Base-by-base conservation (phyloP, 2,113 vertebrate genomes). In the Pygoscelis adeliae region DNA sequence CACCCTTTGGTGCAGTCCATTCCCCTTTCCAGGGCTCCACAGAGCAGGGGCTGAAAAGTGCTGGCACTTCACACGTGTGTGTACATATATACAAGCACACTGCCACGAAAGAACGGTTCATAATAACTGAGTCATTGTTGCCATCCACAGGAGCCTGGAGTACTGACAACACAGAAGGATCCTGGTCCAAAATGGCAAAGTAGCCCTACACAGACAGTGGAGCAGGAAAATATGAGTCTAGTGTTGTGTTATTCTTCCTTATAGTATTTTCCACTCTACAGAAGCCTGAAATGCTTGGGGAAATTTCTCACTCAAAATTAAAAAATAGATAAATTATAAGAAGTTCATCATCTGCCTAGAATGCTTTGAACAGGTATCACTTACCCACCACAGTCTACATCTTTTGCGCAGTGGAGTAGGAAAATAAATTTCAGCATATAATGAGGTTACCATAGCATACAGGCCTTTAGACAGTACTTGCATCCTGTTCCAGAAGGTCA, bases 61-160 rank as follows among this genome's bases (percentile, higher is more conserved):
- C 32, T 87, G 2, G 0, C 13, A 4, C 44, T 76, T 85, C 65
- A 79, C 36, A 56, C 2, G 0, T 36, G 32, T 78, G 65, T 78
- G 23, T 56, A 42, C 30, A 2, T 53, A 59, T 6, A 21, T 44
- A 66, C 23, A 46, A 86, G 72, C 59, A 67, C 56, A 89, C 21
- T 1, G 0, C 77, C 61, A 63, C 0, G 0, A 74, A 91, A 77
- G 80, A 95, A 34, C 63, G 15, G 50, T 55, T 93, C 63, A 20
- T 95, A 97, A 96, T 95, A 97, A 96, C 91, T 93, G 91, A 91
- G 89, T 91, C 91, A 94, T 96, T 96, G 82, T 96, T 96, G 97
- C 96, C 97, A 95, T 96, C 95, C 96, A 93, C 94, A 96, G 96
- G 96, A 97, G 95, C 93, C 89, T 77, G 84, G 95, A 94, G 96